Evolutionary conservation across 2,888 invertebrate species (phyloP).

Genomic region (Creontiades dilutus): DNA sequence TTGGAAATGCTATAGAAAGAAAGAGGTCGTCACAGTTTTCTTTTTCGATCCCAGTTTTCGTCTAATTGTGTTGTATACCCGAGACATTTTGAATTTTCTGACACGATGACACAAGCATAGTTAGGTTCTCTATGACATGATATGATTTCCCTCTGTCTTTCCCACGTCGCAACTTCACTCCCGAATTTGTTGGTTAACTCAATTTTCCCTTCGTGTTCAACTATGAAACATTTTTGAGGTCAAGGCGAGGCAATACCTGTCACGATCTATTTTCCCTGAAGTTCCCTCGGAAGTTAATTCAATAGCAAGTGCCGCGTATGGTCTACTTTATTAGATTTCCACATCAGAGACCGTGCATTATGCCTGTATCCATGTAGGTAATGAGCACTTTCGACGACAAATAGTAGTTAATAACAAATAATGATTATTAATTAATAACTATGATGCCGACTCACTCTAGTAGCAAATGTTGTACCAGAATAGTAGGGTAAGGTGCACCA

Average conservation of each 20-base stretch:
- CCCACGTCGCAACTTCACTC: neutral
- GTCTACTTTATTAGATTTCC: constrained; percentile 6
- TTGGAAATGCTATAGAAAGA: too few species aligned
- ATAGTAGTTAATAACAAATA: too few species aligned
- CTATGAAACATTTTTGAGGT: constrained; percentile 2
- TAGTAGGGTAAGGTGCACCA: too few species aligned
- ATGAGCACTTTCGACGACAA: too few species aligned
- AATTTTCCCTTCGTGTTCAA: neutral
- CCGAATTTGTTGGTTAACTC: neutral
- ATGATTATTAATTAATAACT: too few species aligned
- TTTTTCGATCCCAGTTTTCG: too few species aligned
- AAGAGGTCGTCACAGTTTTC: too few species aligned
- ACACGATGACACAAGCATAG: too few species aligned
- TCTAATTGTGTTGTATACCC: too few species aligned
- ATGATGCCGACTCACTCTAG: too few species aligned
- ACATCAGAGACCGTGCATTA: neutral
- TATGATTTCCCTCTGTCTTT: neutral
- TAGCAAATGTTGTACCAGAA: too few species aligned
- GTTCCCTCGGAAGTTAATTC: constrained; percentile 1
- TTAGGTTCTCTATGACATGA: neutral
- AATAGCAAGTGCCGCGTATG: neutral
- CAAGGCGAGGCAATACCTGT: neutral
- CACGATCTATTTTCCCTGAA: neutral
- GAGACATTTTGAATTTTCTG: too few species aligned
- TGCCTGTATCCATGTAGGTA: neutral